These are phyloP conservation scores for Telmatherina bonti DNA, from an alignment of 2,797 vertebrate species.

Conservation along the genomic window DNA sequence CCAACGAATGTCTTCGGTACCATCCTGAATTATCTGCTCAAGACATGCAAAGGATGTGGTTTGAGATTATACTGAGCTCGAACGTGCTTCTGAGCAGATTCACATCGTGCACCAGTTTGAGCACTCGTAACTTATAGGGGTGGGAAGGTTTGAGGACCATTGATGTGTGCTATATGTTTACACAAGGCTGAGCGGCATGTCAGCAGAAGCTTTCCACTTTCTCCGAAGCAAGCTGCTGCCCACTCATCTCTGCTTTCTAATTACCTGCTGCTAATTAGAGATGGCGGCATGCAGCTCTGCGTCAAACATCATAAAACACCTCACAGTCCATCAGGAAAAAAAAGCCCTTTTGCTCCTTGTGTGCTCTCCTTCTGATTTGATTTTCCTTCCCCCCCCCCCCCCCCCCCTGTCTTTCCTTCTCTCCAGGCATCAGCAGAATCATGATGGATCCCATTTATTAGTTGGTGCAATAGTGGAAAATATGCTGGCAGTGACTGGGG, in stretches of 20 bases:
- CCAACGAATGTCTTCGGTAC: slow-evolving; percentile 1
- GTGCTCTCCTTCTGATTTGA: slow-evolving; percentile 9
- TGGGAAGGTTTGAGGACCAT: slow-evolving; percentile 11
- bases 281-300: slow-evolving; percentile 21
- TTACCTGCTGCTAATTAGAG: slow-evolving; percentile 72
- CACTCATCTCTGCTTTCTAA: slow-evolving; percentile 60
- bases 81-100: slow-evolving; percentile 12
- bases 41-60: background rate
- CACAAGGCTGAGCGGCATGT: slow-evolving; percentile 31
- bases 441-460: slow-evolving; percentile 43
- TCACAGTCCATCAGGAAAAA: slow-evolving; percentile 27
- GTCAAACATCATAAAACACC: slow-evolving; percentile 56
- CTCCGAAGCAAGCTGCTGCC: slow-evolving; percentile 29
- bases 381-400: background rate
- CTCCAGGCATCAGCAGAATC: slow-evolving; percentile 41
- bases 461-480: slow-evolving; percentile 52
- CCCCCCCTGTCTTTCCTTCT: background rate
- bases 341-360: slow-evolving; percentile 2
- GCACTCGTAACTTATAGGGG: slow-evolving; percentile 12
- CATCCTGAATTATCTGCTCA: slow-evolving; percentile 23
- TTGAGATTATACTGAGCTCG: background rate
- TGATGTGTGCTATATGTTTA: slow-evolving; percentile 55
- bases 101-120: slow-evolving; percentile 11
- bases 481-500: slow-evolving; percentile 35
- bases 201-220: slow-evolving; percentile 61